Base-by-base conservation (phyloP, 2,797 vertebrate genomes). In the Pangasius larnaudii region DNA sequence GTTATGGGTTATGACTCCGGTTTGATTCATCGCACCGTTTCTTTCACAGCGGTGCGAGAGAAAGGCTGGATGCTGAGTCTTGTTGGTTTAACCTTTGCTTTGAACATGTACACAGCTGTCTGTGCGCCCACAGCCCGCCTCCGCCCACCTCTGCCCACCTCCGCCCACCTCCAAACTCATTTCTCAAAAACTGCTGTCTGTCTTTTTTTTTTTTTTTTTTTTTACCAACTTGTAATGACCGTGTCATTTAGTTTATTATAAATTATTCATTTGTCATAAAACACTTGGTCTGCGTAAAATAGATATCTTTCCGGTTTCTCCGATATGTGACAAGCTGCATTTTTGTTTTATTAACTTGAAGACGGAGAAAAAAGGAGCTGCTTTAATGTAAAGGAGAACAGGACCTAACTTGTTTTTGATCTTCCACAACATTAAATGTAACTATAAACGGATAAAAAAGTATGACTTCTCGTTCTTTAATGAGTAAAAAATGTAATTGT, bases 1-100 rank as follows among this genome's bases (percentile, higher is more conserved):
- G 85, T 69, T 90, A 90, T 92, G 90, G 92, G 92, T 92, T 92
- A 92, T 92, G 91, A 90, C 90, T 91, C 89, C 78, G 79, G 87
- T 91, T 91, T 92, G 91, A 91, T 91, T 92, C 89, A 93, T 89
- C 49, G 71, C 78, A 86, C 77, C 81, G 77, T 91, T 91, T 90
- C 89, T 90, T 91, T 91, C 67, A 86, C 61, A 90, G 91, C 75
- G 63, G 75, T 85, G 91, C 88, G 84, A 56, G 77, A 86, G 88
- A 88, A 84, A 88, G 85, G 80, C 81, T 67, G 61, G 59, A 61
- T 10, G 82, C 42, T 36, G n/a, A 87, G 59, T 63, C 30, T 24
- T 88, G 90, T 89, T 91, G 13, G 82, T 88, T 88, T 86, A 91
- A 89, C 72, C 79, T 87, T 82, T 59, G 42, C 90, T 91, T 93